These are phyloP conservation scores for silkworm (Bombyx mori) DNA, from an alignment of 1,140 invertebrate genomes.

Conservation along the genomic window ASM3026992v2 NC_085131.1:12899001-12899500, in stretches of 20 bases:
- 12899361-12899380: slow-evolving; percentile 31
- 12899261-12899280: not conserved
- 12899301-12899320: slow-evolving; percentile 9
- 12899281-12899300: slow-evolving; percentile 3
- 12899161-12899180: not conserved
- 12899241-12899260: too few relatives aligned
- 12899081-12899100: slow-evolving; percentile 21
- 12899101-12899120: slow-evolving; percentile 56
- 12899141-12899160: slow-evolving; percentile 31
- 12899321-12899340: slow-evolving; percentile 22
- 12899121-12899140: slow-evolving; percentile 38
- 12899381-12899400: slow-evolving; percentile 32
- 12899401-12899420: slow-evolving; percentile 22
- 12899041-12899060: slow-evolving; percentile 48
- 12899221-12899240: too few relatives aligned
- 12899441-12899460: too few relatives aligned
- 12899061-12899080: not conserved
- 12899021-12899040: slow-evolving; percentile 30
- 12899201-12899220: too few relatives aligned
- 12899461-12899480: too few relatives aligned
- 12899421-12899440: too few relatives aligned
- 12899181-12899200: too few relatives aligned
- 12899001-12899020: slow-evolving; percentile 15
- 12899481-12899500: too few relatives aligned
- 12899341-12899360: slow-evolving; percentile 16